Conservation (phyloP, 2,113 vertebrate genomes). For the Phainopepla nitens region DNA sequence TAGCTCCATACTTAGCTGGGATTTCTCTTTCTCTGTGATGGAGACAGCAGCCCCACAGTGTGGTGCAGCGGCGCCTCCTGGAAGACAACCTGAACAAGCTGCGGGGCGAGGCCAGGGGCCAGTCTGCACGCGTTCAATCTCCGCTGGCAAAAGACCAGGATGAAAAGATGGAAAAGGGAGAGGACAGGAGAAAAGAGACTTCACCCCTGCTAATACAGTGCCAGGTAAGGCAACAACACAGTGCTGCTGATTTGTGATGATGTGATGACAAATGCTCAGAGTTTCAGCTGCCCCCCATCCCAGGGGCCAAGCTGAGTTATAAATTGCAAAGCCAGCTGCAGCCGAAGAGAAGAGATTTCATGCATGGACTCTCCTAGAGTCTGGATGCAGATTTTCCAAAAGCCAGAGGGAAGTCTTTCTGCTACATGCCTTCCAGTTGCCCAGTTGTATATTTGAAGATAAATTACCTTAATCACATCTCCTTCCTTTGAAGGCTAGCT, state of each 20-base stretch:
- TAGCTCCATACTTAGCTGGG: neutral
- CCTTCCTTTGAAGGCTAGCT: neutral
- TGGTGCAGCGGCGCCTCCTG: conserved; percentile 88
- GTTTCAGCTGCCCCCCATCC: neutral
- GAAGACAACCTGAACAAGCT: conserved; percentile 83
- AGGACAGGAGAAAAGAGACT: conserved; percentile 73
- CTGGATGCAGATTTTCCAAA: neutral
- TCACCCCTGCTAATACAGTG: conserved; percentile 79
- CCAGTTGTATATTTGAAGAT: neutral
- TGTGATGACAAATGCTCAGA: neutral
- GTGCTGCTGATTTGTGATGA: neutral
- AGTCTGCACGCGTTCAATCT: conserved; percentile 62
- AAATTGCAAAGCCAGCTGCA: neutral
- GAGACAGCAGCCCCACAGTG: conserved; percentile 87
- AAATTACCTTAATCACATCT: neutral
- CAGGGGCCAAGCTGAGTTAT: neutral
- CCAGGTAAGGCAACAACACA: conserved; percentile 76
- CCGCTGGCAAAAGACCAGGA: conserved; percentile 75
- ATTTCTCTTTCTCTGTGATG: conserved; percentile 45
- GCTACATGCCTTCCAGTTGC: neutral
- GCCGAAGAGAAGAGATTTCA: neutral
- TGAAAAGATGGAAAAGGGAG: conserved; percentile 66
- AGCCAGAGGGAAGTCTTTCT: neutral
- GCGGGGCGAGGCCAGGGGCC: conserved; percentile 68
- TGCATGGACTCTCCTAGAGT: neutral